These are phyloP conservation scores for Eupithecia tripunctaria DNA, from an alignment of 2,888 invertebrate genomes.

Conservation along the genomic window DNA sequence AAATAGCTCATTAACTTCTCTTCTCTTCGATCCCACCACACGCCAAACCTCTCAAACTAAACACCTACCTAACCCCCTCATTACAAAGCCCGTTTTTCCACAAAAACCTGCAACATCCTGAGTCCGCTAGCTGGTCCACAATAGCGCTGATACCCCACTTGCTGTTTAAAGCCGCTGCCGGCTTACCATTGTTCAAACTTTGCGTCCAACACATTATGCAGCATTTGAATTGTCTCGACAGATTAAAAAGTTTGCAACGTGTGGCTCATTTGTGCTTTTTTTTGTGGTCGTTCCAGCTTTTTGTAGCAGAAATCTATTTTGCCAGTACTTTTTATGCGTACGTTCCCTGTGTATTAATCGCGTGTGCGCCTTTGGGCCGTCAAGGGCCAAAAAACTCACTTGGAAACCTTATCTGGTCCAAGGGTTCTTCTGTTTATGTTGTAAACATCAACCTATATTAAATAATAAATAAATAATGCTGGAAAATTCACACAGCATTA, in stretches of 20 bases:
- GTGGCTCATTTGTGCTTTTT: slow-evolving; percentile 46
- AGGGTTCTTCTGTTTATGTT: not conserved
- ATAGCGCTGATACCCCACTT: slow-evolving; percentile 68
- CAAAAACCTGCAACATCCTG: slow-evolving; percentile 41
- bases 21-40: not conserved
- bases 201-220: slow-evolving; percentile 61
- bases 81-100: slow-evolving; percentile 32
- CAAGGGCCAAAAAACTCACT: not conserved
- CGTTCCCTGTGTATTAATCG: too few relatives aligned
- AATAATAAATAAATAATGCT: too few relatives aligned
- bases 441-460: not conserved
- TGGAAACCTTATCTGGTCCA: not conserved
- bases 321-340: too few relatives aligned
- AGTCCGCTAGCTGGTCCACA: slow-evolving; percentile 39
- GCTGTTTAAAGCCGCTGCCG: slow-evolving; percentile 60
- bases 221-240: slow-evolving; percentile 65
- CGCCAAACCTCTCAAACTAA: not conserved
- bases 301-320: not conserved
- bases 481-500: too few relatives aligned
- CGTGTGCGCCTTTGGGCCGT: not conserved
- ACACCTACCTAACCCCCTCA: slow-evolving; percentile 21
- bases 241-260: slow-evolving; percentile 65
- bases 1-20: not conserved
- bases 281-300: slow-evolving; percentile 12
- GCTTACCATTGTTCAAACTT: slow-evolving; percentile 64